phyloP scores from a whole-genome alignment of 2,888 invertebrate genomes.

The Carcina quercana region DNA sequence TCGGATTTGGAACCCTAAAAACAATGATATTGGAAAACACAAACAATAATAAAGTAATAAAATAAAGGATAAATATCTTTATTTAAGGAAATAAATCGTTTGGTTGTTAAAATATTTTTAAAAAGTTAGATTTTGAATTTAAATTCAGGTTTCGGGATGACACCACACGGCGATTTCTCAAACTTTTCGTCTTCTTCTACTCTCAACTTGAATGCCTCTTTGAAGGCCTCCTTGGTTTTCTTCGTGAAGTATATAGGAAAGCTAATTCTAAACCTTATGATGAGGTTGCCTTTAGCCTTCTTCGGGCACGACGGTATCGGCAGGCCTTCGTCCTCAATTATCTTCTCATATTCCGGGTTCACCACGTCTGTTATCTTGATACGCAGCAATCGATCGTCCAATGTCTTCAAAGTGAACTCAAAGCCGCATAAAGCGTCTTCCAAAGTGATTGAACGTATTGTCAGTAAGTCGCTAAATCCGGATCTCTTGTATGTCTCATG shows the following conservation, averaged over 20 bases:
- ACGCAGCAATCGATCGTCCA: conserved; percentile 80
- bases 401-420: conserved; percentile 77
- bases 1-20: no score
- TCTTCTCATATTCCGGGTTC: conserved; percentile 79
- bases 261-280: conserved; percentile 76
- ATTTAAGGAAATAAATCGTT: no score
- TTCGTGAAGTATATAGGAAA: conserved; percentile 62
- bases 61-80: no score
- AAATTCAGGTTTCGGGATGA: conserved; percentile 36
- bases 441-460: conserved; percentile 75
- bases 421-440: conserved; percentile 83
- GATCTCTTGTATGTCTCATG: conserved; percentile 79
- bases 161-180: conserved; percentile 47
- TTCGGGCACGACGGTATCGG: conserved; percentile 77
- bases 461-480: conserved; percentile 77
- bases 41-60: no score
- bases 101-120: no score
- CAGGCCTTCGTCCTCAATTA: conserved; percentile 82
- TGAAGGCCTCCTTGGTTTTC: conserved; percentile 53
- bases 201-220: conserved; percentile 47
- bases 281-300: conserved; percentile 79
- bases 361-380: conserved; percentile 83
- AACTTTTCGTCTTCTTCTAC: conserved; percentile 50
- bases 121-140: no score
- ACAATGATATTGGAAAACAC: no score